Percentiles rank a stretch among this genome's conserved stretches.
phyloP scores from a whole-genome alignment of 2,113 vertebrate species.

The Dipodomys merriami region DNA sequence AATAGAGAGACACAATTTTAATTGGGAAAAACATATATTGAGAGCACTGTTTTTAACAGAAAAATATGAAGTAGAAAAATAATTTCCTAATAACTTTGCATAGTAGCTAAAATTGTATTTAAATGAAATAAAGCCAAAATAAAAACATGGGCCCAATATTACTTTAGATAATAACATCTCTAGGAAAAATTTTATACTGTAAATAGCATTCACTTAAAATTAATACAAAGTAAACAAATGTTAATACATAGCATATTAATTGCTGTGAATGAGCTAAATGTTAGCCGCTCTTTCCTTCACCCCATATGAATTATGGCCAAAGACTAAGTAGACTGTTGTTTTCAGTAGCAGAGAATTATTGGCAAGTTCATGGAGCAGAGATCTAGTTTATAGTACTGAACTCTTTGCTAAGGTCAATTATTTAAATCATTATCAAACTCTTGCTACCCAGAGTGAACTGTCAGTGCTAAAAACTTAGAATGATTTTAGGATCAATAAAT shows the following conservation, averaged over 20 bases:
- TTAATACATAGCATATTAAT: no score
- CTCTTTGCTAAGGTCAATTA: not conserved
- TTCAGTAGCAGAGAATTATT: not conserved
- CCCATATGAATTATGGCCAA: no score
- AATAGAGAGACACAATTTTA: slow-evolving; percentile 32
- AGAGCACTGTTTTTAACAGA: slow-evolving; percentile 4
- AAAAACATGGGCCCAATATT: not conserved
- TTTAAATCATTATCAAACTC: not conserved
- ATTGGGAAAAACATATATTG: not conserved
- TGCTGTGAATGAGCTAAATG: no score
- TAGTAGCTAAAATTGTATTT: not conserved
- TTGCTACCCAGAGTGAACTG: not conserved
- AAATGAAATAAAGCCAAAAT: slow-evolving; percentile 2
- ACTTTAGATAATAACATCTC: not conserved
- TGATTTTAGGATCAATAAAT: not conserved
- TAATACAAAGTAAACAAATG: no score
- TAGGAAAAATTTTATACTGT: no score
- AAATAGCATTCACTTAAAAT: no score
- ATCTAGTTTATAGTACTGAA: not conserved
- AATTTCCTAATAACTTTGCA: not conserved
- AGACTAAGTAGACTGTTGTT: no score
- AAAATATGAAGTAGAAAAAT: not conserved
- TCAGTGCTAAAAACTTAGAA: not conserved
- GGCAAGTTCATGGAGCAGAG: not conserved
- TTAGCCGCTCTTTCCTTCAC: no score